These are phyloP conservation scores for Sycon ciliatum DNA, from an alignment of 37 sponge, comb jelly and placozoan genomes.

Conservation along the genomic window DNA sequence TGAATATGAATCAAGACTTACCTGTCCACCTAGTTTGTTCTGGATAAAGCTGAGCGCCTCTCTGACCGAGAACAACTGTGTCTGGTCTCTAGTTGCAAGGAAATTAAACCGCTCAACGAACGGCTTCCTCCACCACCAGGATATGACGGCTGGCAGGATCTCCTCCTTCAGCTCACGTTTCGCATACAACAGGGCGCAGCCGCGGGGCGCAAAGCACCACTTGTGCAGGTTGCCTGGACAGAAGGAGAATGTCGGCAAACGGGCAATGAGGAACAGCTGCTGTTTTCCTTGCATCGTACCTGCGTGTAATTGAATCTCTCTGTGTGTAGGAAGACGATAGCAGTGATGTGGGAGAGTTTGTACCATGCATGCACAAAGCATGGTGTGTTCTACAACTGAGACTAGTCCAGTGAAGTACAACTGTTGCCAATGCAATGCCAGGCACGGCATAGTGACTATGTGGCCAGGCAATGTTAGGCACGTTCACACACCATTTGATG, in stretches of 20 bases:
- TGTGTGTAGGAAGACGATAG: no score
- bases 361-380: no score
- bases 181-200: conserved; percentile 46
- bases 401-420: no score
- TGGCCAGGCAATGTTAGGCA: no score
- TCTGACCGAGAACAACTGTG: conserved; percentile 15
- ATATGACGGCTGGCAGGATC: conserved; percentile 30
- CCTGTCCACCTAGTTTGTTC: conserved; percentile 38
- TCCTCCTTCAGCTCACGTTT: conserved; percentile 1
- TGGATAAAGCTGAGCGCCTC: conserved; percentile 33
- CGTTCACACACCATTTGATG: conserved; percentile 20
- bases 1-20: no score
- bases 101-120: conserved; percentile 24
- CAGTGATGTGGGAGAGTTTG: no score
- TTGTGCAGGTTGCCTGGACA: conserved; percentile 56
- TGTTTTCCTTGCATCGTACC: no score
- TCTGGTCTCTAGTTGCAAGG: conserved; percentile 41
- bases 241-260: neutral
- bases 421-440: no score
- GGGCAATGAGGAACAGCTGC: no score
- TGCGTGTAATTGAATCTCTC: no score
- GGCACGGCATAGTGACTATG: no score
- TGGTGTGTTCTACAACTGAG: no score
- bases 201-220: conserved; percentile 47
- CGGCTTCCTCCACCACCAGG: conserved; percentile 15